These are phyloP conservation scores for Scolopax mira DNA, from an alignment of 2,113 vertebrate species.

Conservation along the genomic window DNA sequence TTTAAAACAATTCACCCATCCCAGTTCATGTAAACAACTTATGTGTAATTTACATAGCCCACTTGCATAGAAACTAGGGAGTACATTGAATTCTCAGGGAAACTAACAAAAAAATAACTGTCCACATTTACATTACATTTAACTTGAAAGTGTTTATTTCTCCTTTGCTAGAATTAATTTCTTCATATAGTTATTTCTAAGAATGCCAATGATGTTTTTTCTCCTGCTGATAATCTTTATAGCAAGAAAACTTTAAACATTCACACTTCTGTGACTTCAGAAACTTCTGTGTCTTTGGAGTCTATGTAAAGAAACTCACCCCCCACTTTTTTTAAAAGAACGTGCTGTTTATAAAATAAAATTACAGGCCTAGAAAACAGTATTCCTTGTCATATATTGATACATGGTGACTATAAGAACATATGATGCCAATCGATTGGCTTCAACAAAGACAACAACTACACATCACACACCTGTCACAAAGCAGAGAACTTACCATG, in stretches of 20 bases:
- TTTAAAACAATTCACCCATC: neutral
- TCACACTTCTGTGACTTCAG: neutral
- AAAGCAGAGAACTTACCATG: neutral
- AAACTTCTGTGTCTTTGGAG: neutral
- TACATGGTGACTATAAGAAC: neutral
- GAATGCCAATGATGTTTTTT: rapidly evolving
- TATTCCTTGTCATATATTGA: neutral
- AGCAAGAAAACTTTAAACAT: neutral
- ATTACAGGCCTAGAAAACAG: neutral
- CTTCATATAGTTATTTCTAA: neutral
- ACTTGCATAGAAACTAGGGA: neutral
- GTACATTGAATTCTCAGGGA: neutral
- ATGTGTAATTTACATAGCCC: neutral
- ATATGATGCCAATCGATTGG: rapidly evolving
- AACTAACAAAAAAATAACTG: neutral
- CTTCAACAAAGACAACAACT: neutral
- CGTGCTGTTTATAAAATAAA: neutral
- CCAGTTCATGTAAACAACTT: neutral
- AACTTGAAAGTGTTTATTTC: neutral
- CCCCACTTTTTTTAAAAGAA: neutral
- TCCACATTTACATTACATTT: neutral
- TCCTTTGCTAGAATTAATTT: neutral
- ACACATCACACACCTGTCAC: neutral
- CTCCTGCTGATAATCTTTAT: neutral
- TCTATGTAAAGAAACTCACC: neutral